These are phyloP conservation scores for Pedetes capensis DNA, from an alignment of 2,113 vertebrate genomes.

Conservation along the genomic window DNA sequence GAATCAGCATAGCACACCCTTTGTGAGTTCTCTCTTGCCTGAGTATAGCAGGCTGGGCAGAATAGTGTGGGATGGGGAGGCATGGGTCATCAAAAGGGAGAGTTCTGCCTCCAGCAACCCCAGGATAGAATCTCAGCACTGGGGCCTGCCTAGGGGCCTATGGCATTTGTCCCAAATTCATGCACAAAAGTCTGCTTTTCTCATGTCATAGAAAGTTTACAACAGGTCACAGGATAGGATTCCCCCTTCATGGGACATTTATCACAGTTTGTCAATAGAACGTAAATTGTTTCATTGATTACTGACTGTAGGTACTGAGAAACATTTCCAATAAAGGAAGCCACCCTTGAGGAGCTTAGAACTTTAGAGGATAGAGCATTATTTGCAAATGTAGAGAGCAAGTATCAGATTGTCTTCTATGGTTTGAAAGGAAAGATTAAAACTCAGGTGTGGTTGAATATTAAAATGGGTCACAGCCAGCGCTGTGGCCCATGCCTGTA, in stretches of 20 bases:
- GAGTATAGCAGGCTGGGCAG: neutral
- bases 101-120: constrained; percentile 6
- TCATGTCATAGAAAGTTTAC: constrained; percentile 40
- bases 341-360: neutral
- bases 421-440: neutral
- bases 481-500: too few relatives aligned
- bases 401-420: neutral
- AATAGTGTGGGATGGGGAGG: neutral
- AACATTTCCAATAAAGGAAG: neutral
- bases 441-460: neutral
- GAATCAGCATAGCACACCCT: constrained; percentile 63
- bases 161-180: constrained; percentile 38
- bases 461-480: neutral
- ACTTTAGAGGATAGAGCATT: neutral
- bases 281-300: neutral
- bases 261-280: neutral
- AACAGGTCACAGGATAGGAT: neutral
- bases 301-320: neutral
- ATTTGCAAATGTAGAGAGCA: neutral
- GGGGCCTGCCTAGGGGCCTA: constrained; percentile 45
- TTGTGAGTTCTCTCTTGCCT: constrained; percentile 45
- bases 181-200: constrained; percentile 12
- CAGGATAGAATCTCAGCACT: neutral
- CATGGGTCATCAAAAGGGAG: neutral
- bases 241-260: constrained; percentile 30